Percentiles rank a stretch among this genome's conserved stretches.
These are phyloP conservation scores for Chiridota heheva DNA, from an alignment of 35 echinoderm and acorn worm genomes.

Conservation along the genomic window DNA sequence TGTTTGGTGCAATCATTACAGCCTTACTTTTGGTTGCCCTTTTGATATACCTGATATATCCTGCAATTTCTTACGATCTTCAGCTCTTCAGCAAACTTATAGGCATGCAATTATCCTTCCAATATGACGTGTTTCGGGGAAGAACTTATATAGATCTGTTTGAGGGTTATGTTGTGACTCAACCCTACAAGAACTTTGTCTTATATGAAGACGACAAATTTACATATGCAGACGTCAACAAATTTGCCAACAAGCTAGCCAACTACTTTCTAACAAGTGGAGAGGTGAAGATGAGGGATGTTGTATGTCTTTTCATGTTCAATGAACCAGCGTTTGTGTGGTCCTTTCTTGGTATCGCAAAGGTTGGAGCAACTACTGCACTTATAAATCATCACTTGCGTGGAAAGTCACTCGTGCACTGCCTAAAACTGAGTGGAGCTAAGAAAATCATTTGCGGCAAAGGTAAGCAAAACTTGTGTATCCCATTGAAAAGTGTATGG, in stretches of 20 bases:
- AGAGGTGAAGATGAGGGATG: constrained; percentile 20
- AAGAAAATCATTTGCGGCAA: constrained; percentile 41
- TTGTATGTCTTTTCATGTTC: constrained; percentile 64
- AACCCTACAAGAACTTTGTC: background rate
- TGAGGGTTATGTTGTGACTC: background rate
- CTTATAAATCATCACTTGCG: constrained; percentile 61
- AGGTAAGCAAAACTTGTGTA: constrained; percentile 41
- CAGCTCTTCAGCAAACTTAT: background rate
- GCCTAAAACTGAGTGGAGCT: constrained; percentile 53
- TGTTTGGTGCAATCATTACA: no score
- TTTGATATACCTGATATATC: no score
- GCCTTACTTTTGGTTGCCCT: no score
- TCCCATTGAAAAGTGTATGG: background rate
- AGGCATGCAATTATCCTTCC: background rate
- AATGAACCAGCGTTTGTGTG: constrained; percentile 67
- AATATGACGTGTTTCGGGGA: background rate
- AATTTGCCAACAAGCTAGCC: constrained; percentile 45
- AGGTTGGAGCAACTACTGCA: constrained; percentile 44
- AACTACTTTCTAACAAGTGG: constrained; percentile 34
- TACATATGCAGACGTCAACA: constrained; percentile 60
- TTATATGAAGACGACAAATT: background rate
- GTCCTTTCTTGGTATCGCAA: constrained; percentile 48
- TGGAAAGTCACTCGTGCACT: constrained; percentile 58
- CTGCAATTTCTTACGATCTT: background rate
- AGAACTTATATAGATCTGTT: background rate